These are phyloP conservation scores for Cantharis rustica DNA, from an alignment of 2,888 invertebrate genomes.

Conservation along the genomic window DNA sequence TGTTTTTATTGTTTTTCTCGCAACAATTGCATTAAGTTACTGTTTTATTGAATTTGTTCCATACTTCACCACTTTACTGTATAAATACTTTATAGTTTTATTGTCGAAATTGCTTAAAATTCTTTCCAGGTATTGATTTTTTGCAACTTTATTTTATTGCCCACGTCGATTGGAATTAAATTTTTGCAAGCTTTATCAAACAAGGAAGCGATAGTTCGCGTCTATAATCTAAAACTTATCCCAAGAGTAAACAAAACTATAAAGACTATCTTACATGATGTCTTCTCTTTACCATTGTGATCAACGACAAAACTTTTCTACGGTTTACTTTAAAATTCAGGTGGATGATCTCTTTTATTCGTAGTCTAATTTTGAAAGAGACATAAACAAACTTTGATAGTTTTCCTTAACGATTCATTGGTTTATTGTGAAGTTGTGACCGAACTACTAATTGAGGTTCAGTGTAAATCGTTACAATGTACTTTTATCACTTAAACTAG, in stretches of 20 bases:
- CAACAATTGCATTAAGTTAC: neutral
- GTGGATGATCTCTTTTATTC: constrained; percentile 35
- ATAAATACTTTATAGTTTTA: neutral
- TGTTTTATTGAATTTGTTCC: neutral
- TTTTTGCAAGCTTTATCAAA: constrained; percentile 30
- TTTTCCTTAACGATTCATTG: neutral
- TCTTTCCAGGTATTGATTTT: constrained; percentile 7
- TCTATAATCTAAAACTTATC: constrained; percentile 47
- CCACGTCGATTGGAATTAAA: constrained; percentile 31
- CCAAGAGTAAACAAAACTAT: constrained; percentile 54
- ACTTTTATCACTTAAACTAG: neutral
- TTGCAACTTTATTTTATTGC: constrained; percentile 11
- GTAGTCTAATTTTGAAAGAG: constrained; percentile 5
- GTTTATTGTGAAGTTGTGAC: neutral
- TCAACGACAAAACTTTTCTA: constrained; percentile 52
- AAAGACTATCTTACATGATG: constrained; percentile 48
- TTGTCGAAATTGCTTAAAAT: neutral
- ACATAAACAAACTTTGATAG: neutral
- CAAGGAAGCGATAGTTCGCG: constrained; percentile 43
- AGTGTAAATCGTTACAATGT: neutral
- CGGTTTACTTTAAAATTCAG: constrained; percentile 46
- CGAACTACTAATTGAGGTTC: neutral
- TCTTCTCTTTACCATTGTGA: constrained; percentile 47
- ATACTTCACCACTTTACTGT: neutral
- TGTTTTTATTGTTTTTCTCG: neutral